Base-by-base conservation (phyloP, 2,797 vertebrate species). In the Craterocephalus amniculus region DNA sequence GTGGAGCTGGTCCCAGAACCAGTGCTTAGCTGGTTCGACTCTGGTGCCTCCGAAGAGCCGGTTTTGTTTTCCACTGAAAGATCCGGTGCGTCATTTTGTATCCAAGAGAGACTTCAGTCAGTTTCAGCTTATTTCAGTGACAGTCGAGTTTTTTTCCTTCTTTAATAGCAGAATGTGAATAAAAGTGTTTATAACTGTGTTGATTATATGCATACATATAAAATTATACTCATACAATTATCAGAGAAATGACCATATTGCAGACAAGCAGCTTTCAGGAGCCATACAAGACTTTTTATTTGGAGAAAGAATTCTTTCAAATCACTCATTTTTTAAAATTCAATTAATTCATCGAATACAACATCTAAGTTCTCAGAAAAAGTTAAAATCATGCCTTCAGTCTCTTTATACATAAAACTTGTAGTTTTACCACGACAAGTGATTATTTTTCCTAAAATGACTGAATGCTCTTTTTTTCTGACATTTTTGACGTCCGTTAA, bases 301-400 rank as follows among this genome's bases (percentile, higher is more conserved):
- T 92, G 90, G 87, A 93, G 87, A 91, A 92, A 92, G 79, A 93
- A 90, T 88, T 88, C 78, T 85, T 90, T 90, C 84, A 91, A 92
- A 92, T 92, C 90, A 92, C 86, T 90, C 78, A 79, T 89, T 88
- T 89, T 88, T 88, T 86, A 80, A 90, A 90, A 92, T 88, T 90
- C 88, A 91, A 84, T 91, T 86, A 89, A 87, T 81, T 89, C 76
- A 91, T 90, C 52, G 78, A 89, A 83, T 91, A 93, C 90, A 74
- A 93, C 91, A 92, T 89, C 90, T 87, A 92, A 79, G 86, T 89
- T 88, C 79, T 91, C 85, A 87, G 88, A 92, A 92, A 92, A 90
- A 86, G 87, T 91, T 91, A 80, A 91, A 91, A 92, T 91, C 92
- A 93, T 93, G 92, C 91, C 90, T 91, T 91, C 86, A 90, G 86